A percentile compares a stretch with the other conserved stretches of the same genome.
Evolutionary conservation across 2,113 vertebrate genomes (phyloP).

Genomic region (Xiphophorus couchianus): DNA sequence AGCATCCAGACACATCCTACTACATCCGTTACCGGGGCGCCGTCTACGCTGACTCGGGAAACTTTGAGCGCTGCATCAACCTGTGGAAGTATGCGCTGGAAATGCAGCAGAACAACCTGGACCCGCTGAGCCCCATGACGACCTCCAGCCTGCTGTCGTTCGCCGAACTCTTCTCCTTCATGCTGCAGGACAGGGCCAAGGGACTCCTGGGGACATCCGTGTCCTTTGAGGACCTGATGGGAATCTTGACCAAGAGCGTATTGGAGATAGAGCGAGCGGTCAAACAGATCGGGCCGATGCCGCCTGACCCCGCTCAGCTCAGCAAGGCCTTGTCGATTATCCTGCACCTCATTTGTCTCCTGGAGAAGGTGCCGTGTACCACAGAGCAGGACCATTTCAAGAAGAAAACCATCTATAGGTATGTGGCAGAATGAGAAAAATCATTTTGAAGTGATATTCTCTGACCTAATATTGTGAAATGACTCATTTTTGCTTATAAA

Average conservation of each 20-base stretch:
- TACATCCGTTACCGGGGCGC: slow-evolving; percentile 97
- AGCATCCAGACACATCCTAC: slow-evolving; percentile 98
- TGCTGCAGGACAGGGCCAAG: slow-evolving; percentile 98
- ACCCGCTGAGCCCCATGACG: slow-evolving; percentile 97
- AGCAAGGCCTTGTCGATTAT: slow-evolving; percentile 98
- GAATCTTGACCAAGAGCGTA: slow-evolving; percentile 95
- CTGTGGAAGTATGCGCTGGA: slow-evolving; percentile 98
- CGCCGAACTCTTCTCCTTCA: slow-evolving; percentile 98
- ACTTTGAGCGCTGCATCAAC: slow-evolving; percentile 97
- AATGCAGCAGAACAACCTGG: slow-evolving; percentile 97
- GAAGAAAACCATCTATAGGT: slow-evolving; percentile 95
- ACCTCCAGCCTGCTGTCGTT: slow-evolving; percentile 97
- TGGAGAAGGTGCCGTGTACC: slow-evolving; percentile 96
- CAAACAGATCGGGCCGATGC: slow-evolving; percentile 83
- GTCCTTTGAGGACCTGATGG: slow-evolving; percentile 97
- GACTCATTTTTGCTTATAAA: not conserved
- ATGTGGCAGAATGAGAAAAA: slow-evolving; percentile 7
- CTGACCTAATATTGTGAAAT: not conserved
- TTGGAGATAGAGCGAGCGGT: slow-evolving; percentile 95
- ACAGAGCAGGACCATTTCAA: slow-evolving; percentile 95
- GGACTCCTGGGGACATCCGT: slow-evolving; percentile 93
- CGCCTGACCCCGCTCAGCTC: slow-evolving; percentile 91
- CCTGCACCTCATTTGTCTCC: slow-evolving; percentile 95
- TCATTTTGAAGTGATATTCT: not conserved
- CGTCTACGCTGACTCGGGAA: slow-evolving; percentile 97